Base-by-base conservation (phyloP, 2,113 vertebrate species). In the Megaceryle maxima region DNA sequence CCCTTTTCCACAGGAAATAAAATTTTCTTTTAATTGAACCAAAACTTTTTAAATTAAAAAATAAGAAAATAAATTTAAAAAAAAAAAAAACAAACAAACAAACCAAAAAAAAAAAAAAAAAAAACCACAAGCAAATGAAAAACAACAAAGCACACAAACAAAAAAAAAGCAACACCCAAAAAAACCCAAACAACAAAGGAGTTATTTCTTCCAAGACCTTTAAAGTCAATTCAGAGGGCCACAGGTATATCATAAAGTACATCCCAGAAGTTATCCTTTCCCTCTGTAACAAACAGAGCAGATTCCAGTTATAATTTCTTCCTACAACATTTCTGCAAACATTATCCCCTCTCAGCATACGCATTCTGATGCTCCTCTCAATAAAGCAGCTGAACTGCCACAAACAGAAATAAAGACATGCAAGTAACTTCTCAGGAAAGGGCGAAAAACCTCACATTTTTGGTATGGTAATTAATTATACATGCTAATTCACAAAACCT, bases 401-500 rank as follows among this genome's bases (percentile, higher is more conserved):
- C 57, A 66, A 92, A 86, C 84, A 91, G 55, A 86, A 90, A 89
- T 90, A 96, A 83, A 91, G 87, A 80, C 57, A 0, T 53, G 41
- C 51, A 44, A 92, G 90, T 19, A 90, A 95, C 79, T 93, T 88
- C 83, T 56, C 72, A 16, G 83, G 55, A 72, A 90, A 76, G 77
- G 63, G 87, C 0, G 2, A 92, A 96, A 97, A 77, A n/a, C 51
- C 28, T 93, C 80, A 33, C 53, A 15, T 69, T 91, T 96, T 64
- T 31, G 41, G 57, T 60, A 93, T 1, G 3, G 78, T 55, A 80
- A 94, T 94, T 94, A 94, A 95, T 86, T 86, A 90, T 90, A 95
- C 82, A 75, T 73, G 79, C 66, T 84, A 96, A 94, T 93, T 97
- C 94, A 96, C 92, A 83, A 91, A 93, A 95, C 75, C 94, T 86